These are phyloP conservation scores for Distichodus sexfasciatus DNA, from an alignment of 2,797 vertebrate species.

Conservation along the genomic window DNA sequence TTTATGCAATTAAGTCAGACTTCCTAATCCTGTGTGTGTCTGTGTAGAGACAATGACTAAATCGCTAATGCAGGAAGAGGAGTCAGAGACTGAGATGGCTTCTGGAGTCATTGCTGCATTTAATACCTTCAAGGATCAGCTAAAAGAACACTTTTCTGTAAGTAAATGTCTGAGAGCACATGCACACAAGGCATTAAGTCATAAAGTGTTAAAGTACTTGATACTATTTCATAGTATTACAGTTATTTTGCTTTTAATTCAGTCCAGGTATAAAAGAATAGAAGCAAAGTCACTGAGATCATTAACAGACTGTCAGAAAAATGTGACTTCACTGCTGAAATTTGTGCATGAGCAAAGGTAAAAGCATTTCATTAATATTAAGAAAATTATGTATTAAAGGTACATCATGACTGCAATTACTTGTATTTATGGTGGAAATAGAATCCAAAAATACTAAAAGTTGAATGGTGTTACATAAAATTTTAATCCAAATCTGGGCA, in stretches of 20 bases:
- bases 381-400: neutral
- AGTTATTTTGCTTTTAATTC: no score
- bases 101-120: constrained; percentile 69
- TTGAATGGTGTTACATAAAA: no score
- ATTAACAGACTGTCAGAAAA: constrained; percentile 68
- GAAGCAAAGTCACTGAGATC: constrained; percentile 60
- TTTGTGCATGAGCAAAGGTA: constrained; percentile 80
- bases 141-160: constrained; percentile 78
- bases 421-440: neutral
- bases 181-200: neutral
- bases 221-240: no score
- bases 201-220: neutral
- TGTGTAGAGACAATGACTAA: constrained; percentile 27
- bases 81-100: constrained; percentile 51
- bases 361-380: neutral
- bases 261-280: constrained; percentile 68
- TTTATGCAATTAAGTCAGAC: no score
- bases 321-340: constrained; percentile 68
- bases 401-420: neutral
- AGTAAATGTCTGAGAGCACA: constrained; percentile 32
- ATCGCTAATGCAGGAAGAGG: constrained; percentile 30
- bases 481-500: no score
- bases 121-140: constrained; percentile 69
- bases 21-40: no score
- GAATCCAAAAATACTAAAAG: no score